Evolutionary conservation across 2,888 invertebrate species (phyloP), one percentile per base, ranked within the genome.

Genomic region (Falcaria lacertinaria): DNA sequence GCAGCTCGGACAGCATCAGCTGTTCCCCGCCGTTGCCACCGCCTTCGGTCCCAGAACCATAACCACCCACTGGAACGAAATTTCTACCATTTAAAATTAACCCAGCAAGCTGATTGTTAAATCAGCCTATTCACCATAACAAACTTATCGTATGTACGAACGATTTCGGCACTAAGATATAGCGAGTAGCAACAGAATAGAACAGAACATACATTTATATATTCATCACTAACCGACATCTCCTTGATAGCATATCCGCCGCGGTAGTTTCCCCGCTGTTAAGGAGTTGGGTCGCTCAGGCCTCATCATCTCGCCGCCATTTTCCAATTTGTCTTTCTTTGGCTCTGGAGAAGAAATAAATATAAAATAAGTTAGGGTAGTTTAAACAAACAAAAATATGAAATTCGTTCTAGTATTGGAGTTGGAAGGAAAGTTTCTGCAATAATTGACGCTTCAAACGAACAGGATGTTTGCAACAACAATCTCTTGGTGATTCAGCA

Each of bases 321-420:
- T 92, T 84, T 96, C 96, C 93, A 94, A 94, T 93, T 96, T 96
- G 91, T 96, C 96, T 93, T 96, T 96, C 92, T 95, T 95, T 93
- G 95, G 95, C 93, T 96, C 96, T 96, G 93, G 28, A 93, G 93
- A 72, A 55, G 79, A 80, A 74, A 62, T 52, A 60, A 63, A 64
- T 11, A 39, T 19, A 37, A 14, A 52, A 46, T 34, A 36, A 44
- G 44, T 39, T 45, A 38, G 17, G 35, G n/a, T 7, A 36, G 2
- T 19, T 4, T 17, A 36, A 36, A 13, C 35, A n/a, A 35, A 15
- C 16, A 16, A n/a, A n/a, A 17, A 17, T 11, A n/a, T 0, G 5
- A 4, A 17, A 2, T 11, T n/a, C n/a, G 13, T 11, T 33, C 8
- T 33, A 11, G 1, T 33, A 4, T 2, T 4, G 11, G 11, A 11